Evolutionary conservation across 2,113 vertebrate genomes (phyloP), one percentile per base, ranked within the genome.

Genomic region (Protobothrops mucrosquamatus): DNA sequence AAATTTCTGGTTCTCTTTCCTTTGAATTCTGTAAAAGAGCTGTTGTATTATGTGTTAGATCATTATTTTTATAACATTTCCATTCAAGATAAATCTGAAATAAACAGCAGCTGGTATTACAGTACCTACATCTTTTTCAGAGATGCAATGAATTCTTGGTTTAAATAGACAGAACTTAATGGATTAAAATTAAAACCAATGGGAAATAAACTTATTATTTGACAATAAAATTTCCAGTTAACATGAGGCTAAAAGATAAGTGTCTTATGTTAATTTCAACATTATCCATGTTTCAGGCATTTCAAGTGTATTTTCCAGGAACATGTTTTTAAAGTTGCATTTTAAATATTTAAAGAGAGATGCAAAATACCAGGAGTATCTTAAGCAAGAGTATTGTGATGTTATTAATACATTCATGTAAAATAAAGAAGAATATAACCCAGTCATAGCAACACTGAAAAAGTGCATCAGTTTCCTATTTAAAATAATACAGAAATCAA

Each of bases 71-170:
- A 51, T 93, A 51, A 15, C 93, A 86, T 95, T 95, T 5, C 57
- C 86, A 94, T 94, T 89, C 91, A 94, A 92, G 95, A 88, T 91
- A 89, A 93, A 94, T 57, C 93, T 94, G 87, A 93, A 94, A 92
- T 61, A 89, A 22, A 2, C 3, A 0, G 29, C 57, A 93, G 92
- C 93, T 86, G 88, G 22, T 94, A 69, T 92, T 95, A 93, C 59
- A 93, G 55, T 55, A 89, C 93, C 91, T 48, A 51, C 61, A 92
- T 39, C 24, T 57, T 93, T 61, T 92, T 94, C 23, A 69, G 93
- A 94, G 87, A 94, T 91, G 93, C 74, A 92, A 85, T 61, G 89
- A 39, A 52, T 89, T 93, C 89, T 74, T 87, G 90, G 86, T 57
- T 87, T 52, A 29, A 88, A 94, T 23, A 85, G 34, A 85, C 64